A percentile compares a stretch with the other conserved stretches of the same genome.
Evolutionary conservation across 1,140 invertebrate species (phyloP).

Genomic region (Semibalanus balanoides): DNA sequence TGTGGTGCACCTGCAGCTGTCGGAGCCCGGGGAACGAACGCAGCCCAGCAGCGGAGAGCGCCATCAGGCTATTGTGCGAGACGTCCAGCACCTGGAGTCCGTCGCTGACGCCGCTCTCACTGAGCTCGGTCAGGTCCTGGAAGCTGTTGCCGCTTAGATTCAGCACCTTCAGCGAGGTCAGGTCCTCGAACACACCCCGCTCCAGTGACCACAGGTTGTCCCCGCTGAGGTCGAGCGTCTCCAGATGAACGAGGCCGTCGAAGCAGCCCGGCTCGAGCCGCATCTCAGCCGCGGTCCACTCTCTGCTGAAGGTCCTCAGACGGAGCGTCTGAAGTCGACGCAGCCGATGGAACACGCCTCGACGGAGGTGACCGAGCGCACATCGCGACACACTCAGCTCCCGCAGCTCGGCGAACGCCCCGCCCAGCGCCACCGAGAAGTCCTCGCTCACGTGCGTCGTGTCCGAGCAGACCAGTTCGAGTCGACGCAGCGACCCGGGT

Average conservation of each 20-base stretch:
- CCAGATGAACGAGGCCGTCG: conserved; percentile 37
- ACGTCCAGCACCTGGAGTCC: conserved; percentile 44
- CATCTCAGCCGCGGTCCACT: background rate
- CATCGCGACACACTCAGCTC: background rate
- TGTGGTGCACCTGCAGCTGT: conserved; percentile 48
- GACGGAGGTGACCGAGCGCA: background rate
- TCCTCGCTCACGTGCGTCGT: background rate
- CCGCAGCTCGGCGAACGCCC: background rate
- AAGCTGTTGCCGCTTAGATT: conserved; percentile 72
- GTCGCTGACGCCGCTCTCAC: conserved; percentile 34
- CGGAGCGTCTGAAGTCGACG: background rate
- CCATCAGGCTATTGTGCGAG: conserved; percentile 43
- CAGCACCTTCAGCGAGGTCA: conserved; percentile 56
- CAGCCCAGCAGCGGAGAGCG: conserved; percentile 44
- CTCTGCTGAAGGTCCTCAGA: background rate
- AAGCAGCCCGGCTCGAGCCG: conserved; percentile 8
- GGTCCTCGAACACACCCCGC: conserved; percentile 33
- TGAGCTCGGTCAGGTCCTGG: conserved; percentile 53
- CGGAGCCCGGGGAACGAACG: conserved; percentile 46
- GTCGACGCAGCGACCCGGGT: background rate
- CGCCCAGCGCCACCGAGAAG: background rate
- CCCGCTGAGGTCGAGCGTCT: conserved; percentile 44
- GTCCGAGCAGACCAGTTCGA: background rate
- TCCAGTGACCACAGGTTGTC: conserved; percentile 50
- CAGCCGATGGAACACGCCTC: background rate